Evolutionary conservation across 2,797 vertebrate genomes (phyloP).

Genomic region (Rhinichthys osculus): DNA sequence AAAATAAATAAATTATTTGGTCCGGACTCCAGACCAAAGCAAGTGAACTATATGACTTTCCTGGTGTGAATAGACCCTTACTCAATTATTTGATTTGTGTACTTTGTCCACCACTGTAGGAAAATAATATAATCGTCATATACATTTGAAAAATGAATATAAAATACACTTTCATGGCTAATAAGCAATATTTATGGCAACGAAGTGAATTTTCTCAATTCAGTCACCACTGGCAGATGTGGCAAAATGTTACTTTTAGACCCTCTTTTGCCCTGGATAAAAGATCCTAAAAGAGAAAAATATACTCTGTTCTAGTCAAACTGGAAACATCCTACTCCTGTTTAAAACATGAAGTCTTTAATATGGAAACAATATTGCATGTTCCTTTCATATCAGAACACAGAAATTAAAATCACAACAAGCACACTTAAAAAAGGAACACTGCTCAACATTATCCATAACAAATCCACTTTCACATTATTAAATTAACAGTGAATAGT

Average conservation of each 20-base stretch:
- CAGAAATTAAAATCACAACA: neutral
- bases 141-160: too few species aligned
- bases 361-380: neutral
- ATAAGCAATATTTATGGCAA: too few species aligned
- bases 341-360: constrained; percentile 1
- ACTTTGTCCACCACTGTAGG: too few species aligned
- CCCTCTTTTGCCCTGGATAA: neutral
- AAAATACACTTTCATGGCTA: too few species aligned
- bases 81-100: too few species aligned
- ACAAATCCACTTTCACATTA: neutral
- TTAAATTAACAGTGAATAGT: neutral
- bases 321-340: neutral
- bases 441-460: neutral
- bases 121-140: too few species aligned
- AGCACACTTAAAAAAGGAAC: neutral
- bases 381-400: neutral
- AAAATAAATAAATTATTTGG: too few species aligned
- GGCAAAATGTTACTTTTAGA: neutral
- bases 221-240: too few species aligned
- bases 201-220: too few species aligned
- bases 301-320: neutral
- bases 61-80: too few species aligned
- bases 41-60: too few species aligned
- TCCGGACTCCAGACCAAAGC: too few species aligned
- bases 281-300: neutral